These are phyloP conservation scores for Hermetia illucens DNA, from an alignment of 1,140 invertebrate species.

Conservation along the genomic window DNA sequence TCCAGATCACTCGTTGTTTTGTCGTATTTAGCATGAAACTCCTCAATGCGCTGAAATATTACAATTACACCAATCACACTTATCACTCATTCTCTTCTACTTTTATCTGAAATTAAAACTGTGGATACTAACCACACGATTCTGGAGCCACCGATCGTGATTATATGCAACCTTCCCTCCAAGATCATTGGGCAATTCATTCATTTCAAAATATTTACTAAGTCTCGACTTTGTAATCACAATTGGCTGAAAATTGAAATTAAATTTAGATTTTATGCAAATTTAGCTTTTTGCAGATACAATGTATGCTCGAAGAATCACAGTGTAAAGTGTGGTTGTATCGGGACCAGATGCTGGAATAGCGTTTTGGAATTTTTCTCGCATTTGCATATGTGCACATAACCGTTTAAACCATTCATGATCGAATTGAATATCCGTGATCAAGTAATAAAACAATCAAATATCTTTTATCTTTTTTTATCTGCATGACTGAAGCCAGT, in stretches of 20 bases:
- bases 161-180: constrained; percentile 65
- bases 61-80: constrained; percentile 2
- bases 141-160: constrained; percentile 70
- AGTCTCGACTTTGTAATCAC: constrained; percentile 51
- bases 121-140: constrained; percentile 50
- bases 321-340: too few species aligned
- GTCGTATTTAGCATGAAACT: constrained; percentile 38
- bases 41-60: constrained; percentile 47
- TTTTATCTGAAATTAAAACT: constrained; percentile 5
- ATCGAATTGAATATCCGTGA: too few species aligned
- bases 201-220: constrained; percentile 50
- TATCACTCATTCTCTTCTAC: constrained; percentile 2
- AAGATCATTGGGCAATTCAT: constrained; percentile 64
- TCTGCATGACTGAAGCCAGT: too few species aligned
- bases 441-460: too few species aligned
- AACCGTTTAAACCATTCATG: too few species aligned
- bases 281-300: too few species aligned
- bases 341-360: too few species aligned
- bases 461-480: too few species aligned
- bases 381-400: too few species aligned
- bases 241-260: constrained; percentile 43
- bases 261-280: too few species aligned
- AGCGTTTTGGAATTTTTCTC: too few species aligned
- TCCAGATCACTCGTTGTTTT: constrained; percentile 38
- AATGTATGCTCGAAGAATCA: too few species aligned